A percentile compares a stretch with the other conserved stretches of the same genome.
These are phyloP conservation scores for Desmodus rotundus DNA, from an alignment of 2,113 vertebrate genomes.

Conservation along the genomic window DNA sequence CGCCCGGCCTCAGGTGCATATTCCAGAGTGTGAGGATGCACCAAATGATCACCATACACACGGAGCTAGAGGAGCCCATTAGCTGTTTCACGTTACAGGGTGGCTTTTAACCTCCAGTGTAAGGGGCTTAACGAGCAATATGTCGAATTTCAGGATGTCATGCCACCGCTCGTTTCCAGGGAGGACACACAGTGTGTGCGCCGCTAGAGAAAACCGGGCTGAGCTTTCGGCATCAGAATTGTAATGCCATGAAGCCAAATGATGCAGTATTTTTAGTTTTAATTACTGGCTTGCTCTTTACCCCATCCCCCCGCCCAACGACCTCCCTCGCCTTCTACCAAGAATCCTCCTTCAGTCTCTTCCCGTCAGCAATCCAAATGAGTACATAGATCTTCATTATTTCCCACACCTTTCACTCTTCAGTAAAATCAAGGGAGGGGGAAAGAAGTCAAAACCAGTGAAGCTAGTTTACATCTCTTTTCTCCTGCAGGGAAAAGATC, in stretches of 20 bases:
- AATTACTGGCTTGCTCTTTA: constrained; percentile 60
- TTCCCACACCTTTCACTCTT: not conserved
- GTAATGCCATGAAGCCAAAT: constrained; percentile 50
- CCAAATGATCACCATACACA: not conserved
- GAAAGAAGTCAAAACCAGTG: not conserved
- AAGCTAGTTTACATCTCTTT: not conserved
- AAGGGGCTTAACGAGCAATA: constrained; percentile 36
- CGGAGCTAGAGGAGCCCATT: not conserved
- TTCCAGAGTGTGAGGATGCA: not conserved
- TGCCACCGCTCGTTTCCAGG: constrained; percentile 5
- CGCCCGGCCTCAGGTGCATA: not conserved
- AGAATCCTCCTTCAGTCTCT: constrained; percentile 42
- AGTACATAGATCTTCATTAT: not conserved
- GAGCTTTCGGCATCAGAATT: constrained; percentile 51
- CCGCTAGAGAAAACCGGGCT: constrained; percentile 47
- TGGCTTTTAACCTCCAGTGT: constrained; percentile 24
- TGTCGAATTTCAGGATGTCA: not conserved
- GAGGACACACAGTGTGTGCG: constrained; percentile 38
- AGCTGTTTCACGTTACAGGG: not conserved
- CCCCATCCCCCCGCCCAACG: not conserved
- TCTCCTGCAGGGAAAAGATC: not conserved
- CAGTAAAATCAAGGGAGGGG: not conserved
- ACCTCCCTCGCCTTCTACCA: constrained; percentile 11
- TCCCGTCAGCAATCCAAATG: not conserved
- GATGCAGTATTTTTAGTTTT: constrained; percentile 71